phyloP scores from a whole-genome alignment of 2,113 vertebrate genomes.

The Rutilus rutilus region DNA sequence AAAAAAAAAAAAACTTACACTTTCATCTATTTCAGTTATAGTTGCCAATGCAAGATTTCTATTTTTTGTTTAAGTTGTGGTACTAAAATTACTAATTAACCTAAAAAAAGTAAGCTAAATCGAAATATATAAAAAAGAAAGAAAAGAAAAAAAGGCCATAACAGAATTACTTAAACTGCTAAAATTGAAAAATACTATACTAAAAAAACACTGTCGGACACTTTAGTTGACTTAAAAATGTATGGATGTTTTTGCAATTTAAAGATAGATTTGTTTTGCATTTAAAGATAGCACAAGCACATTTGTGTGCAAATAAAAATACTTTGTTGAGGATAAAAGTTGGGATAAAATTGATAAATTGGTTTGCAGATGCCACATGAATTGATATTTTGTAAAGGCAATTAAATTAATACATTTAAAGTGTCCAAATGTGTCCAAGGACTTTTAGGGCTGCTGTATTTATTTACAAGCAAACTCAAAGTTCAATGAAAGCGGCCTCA shows the following conservation, averaged over 20 bases:
- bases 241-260: too few species aligned
- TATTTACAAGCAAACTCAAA: constrained; percentile 15
- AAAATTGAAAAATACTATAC: too few species aligned
- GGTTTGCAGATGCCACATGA: background rate
- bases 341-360: constrained; percentile 6
- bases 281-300: background rate
- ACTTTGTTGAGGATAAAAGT: background rate
- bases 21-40: too few species aligned
- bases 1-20: too few species aligned
- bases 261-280: background rate
- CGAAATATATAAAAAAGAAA: background rate
- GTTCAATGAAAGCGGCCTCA: constrained; percentile 9
- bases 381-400: background rate
- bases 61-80: too few species aligned
- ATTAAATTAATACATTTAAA: background rate
- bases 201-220: too few species aligned
- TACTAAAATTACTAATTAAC: too few species aligned
- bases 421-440: background rate
- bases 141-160: background rate
- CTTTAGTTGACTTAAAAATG: background rate
- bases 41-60: too few species aligned
- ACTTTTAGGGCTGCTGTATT: background rate
- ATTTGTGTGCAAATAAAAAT: background rate
- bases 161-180: background rate
- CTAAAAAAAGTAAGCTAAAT: background rate